phyloP scores from a whole-genome alignment of 2,113 vertebrate species.

The Rhabdornis inornatus region DNA sequence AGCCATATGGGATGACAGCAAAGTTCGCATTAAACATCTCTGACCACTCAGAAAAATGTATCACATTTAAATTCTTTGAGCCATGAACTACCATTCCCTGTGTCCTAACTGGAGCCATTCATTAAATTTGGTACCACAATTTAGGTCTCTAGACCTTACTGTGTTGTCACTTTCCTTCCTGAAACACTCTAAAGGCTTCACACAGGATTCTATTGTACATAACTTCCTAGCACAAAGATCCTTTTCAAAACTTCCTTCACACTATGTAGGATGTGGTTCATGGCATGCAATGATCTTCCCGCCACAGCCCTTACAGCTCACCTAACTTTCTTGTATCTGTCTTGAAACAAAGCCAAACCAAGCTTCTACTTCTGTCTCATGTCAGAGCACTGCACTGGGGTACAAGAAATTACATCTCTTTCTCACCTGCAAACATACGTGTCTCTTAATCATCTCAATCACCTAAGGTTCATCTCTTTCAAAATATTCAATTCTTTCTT shows the following conservation, averaged over 20 bases:
- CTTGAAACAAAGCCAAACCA: not conserved
- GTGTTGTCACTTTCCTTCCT: not conserved
- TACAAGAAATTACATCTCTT: not conserved
- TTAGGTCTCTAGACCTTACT: not conserved
- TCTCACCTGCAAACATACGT: not conserved
- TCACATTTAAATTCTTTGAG: not conserved
- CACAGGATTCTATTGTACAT: not conserved
- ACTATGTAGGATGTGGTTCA: rapidly evolving
- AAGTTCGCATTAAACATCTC: not conserved
- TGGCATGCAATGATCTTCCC: not conserved
- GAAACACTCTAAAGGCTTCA: not conserved
- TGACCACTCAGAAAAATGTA: not conserved
- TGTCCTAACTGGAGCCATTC: not conserved
- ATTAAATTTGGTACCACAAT: not conserved
- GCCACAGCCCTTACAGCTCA: not conserved
- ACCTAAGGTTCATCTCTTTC: not conserved
- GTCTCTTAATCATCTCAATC: not conserved
- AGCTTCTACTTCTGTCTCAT: not conserved
- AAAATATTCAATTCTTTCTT: not conserved
- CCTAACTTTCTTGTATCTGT: not conserved
- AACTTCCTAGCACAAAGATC: not conserved
- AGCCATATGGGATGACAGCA: not conserved
- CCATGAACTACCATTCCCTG: not conserved
- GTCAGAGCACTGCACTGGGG: not conserved
- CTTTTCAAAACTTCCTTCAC: not conserved